Percentiles rank a stretch among this genome's conserved stretches.
Conservation (phyloP, 2,888 invertebrate genomes). For the Cataglyphis rosenhaueri region DNA sequence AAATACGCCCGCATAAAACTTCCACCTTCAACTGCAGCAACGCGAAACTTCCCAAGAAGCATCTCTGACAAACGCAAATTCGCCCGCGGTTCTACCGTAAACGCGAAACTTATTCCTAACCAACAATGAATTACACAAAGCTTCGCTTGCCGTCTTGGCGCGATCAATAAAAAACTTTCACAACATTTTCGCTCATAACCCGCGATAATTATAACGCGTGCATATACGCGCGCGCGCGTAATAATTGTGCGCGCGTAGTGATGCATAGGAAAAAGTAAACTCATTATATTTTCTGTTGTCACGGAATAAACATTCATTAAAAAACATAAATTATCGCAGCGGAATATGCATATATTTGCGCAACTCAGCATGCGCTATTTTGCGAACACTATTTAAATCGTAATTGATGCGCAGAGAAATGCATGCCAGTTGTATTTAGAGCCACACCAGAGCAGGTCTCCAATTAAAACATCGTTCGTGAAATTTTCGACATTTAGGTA, state of each 20-base stretch:
- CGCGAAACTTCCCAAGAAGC: conserved; percentile 56
- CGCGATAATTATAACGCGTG: conserved; percentile 14
- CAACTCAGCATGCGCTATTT: conserved; percentile 61
- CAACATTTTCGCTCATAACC: conserved; percentile 23
- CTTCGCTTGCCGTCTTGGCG: conserved; percentile 6
- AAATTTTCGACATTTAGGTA: conserved; percentile 74
- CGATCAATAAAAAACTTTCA: conserved; percentile 51
- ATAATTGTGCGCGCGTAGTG: neutral
- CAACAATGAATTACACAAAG: conserved; percentile 60
- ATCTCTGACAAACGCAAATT: conserved; percentile 62
- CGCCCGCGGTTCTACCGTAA: conserved; percentile 46
- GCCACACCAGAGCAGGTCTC: conserved; percentile 64
- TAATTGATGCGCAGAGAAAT: conserved; percentile 74
- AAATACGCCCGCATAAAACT: conserved; percentile 58
- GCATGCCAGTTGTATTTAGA: conserved; percentile 65
- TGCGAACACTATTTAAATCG: conserved; percentile 71
- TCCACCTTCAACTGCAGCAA: conserved; percentile 40
- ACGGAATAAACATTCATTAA: conserved; percentile 68
- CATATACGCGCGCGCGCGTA: neutral
- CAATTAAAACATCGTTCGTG: conserved; percentile 75
- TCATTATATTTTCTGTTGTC: conserved; percentile 62
- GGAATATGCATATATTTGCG: conserved; percentile 32
- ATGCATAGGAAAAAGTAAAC: conserved; percentile 51
- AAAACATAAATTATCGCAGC: conserved; percentile 61
- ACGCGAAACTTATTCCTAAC: conserved; percentile 58